Conservation (phyloP, 2,113 vertebrate genomes). For the Phoxinus phoxinus region DNA sequence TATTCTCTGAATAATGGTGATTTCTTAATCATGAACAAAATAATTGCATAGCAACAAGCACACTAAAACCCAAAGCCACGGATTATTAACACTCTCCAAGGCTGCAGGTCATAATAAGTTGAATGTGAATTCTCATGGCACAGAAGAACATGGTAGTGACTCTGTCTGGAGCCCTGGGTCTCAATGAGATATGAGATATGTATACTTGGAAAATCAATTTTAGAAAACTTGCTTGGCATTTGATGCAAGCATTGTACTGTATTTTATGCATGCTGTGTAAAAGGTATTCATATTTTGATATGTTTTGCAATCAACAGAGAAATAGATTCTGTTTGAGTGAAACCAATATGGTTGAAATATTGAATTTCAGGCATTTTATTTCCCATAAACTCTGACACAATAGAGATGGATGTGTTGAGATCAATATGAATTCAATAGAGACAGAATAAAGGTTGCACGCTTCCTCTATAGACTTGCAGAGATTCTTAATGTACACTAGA, state of each 20-base stretch:
- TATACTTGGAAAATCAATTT: slow-evolving; percentile 5
- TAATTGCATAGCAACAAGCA: neutral
- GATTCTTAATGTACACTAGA: slow-evolving; percentile 32
- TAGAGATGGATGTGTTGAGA: slow-evolving; percentile 47
- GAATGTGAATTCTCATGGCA: neutral
- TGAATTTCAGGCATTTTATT: slow-evolving; percentile 23
- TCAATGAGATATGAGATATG: too few species aligned
- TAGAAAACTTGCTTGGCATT: neutral
- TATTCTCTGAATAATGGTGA: neutral
- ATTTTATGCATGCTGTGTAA: neutral
- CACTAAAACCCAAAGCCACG: neutral
- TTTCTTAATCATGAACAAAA: neutral
- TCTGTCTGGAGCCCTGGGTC: too few species aligned
- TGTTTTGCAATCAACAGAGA: slow-evolving; percentile 1
- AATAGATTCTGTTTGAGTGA: slow-evolving; percentile 18
- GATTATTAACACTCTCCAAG: neutral
- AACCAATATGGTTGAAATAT: neutral
- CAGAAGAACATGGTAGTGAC: neutral
- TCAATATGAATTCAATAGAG: slow-evolving; percentile 50
- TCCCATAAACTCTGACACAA: slow-evolving; percentile 29
- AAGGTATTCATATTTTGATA: neutral
- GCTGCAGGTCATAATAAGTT: slow-evolving; percentile 11
- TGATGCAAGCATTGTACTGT: neutral
- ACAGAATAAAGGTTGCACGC: neutral
- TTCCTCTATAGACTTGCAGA: slow-evolving; percentile 22